Conservation (phyloP, 2,113 vertebrate genomes). For the Scopus umbretta region DNA sequence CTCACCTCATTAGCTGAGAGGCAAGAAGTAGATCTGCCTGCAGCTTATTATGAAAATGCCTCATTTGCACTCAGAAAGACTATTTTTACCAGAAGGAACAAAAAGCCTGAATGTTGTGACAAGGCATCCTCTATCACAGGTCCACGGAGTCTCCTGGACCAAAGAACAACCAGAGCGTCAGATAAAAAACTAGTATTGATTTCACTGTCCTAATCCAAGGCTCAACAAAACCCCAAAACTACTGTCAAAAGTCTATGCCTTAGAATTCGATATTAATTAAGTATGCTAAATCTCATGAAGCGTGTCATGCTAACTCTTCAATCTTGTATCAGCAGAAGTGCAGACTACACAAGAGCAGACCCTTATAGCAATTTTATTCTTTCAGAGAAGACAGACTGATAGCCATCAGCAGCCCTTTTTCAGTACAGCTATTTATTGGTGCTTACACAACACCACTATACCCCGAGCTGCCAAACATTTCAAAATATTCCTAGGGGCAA, state of each 20-base stretch:
- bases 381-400: neutral
- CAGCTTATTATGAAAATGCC: neutral
- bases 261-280: neutral
- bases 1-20: neutral
- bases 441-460: fast-evolving
- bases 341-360: neutral
- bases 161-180: neutral
- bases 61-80: neutral
- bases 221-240: neutral
- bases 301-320: neutral
- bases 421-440: neutral
- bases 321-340: neutral
- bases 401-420: neutral
- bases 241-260: neutral
- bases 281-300: neutral
- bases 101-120: neutral
- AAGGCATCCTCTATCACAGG: neutral
- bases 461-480: neutral
- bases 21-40: neutral
- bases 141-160: neutral
- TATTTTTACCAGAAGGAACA: neutral
- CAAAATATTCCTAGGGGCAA: neutral
- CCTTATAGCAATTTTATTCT: neutral
- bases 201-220: neutral
- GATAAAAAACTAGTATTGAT: neutral